Evolutionary conservation across 2,888 invertebrate genomes (phyloP).

Genomic region (Machimus rusticus): DNA sequence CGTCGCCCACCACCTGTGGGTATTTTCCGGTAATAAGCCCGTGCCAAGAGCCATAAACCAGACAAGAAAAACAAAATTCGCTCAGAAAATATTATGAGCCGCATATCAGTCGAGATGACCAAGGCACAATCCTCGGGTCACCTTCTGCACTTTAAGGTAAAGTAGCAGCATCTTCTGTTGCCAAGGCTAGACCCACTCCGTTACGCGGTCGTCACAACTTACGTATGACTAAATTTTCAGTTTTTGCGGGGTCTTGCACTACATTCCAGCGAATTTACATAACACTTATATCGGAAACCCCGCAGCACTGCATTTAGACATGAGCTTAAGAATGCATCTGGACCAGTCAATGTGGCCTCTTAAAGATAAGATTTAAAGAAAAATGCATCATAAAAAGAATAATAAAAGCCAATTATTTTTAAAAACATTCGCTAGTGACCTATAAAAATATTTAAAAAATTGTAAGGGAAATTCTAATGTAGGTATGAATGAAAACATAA

Average conservation of each 20-base stretch:
- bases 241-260: neutral
- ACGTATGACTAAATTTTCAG: no score
- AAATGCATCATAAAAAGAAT: neutral
- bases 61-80: neutral
- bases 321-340: neutral
- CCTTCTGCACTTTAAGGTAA: neutral
- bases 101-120: neutral
- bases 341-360: neutral
- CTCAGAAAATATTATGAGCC: neutral
- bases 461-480: no score
- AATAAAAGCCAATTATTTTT: neutral
- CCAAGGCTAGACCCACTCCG: neutral
- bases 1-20: neutral
- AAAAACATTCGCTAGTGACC: neutral
- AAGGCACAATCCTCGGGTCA: neutral
- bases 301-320: neutral
- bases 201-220: neutral
- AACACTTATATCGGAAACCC: no score
- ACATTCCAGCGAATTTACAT: neutral
- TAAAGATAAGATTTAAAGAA: neutral
- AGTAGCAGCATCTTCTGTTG: neutral
- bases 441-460: no score
- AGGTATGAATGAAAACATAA: no score
- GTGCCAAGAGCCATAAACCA: neutral
- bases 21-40: neutral